phyloP scores from a whole-genome alignment of 2,888 invertebrate genomes.

The Trachelus iudaicus region DNA sequence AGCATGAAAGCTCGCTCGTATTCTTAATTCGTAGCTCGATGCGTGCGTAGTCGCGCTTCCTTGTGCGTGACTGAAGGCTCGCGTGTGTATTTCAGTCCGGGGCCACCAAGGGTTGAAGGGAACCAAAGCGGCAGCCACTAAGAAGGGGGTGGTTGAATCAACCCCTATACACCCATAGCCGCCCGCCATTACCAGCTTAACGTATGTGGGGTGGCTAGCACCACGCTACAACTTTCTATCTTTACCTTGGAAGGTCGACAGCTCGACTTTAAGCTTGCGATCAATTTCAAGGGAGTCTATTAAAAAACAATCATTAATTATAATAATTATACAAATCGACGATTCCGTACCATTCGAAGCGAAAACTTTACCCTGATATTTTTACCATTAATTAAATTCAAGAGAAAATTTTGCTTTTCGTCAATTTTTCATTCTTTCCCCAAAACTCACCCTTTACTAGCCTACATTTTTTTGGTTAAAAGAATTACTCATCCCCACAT shows the following conservation, averaged over 20 bases:
- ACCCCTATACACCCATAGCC: conserved; percentile 14
- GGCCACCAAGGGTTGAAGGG: neutral
- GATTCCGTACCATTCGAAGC: neutral
- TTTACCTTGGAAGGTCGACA: neutral
- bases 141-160: neutral
- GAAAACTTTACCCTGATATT: neutral
- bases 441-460: neutral
- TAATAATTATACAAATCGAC: neutral
- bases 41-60: conserved; percentile 25
- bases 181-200: conserved; percentile 46
- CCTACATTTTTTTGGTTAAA: neutral
- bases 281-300: neutral
- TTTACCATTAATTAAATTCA: neutral
- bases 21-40: conserved; percentile 35
- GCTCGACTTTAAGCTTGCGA: neutral
- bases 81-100: conserved; percentile 29
- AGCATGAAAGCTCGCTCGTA: conserved; percentile 31
- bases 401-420: neutral
- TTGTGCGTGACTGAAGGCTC: conserved; percentile 29
- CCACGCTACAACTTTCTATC: neutral
- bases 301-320: neutral
- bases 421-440: neutral
- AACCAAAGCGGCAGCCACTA: neutral
- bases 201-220: conserved; percentile 34
- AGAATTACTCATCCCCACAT: neutral